Percentiles rank a stretch among this genome's conserved stretches.
phyloP scores from a whole-genome alignment of 2,113 vertebrate genomes.

The Pelvicachromis taeniatus region DNA sequence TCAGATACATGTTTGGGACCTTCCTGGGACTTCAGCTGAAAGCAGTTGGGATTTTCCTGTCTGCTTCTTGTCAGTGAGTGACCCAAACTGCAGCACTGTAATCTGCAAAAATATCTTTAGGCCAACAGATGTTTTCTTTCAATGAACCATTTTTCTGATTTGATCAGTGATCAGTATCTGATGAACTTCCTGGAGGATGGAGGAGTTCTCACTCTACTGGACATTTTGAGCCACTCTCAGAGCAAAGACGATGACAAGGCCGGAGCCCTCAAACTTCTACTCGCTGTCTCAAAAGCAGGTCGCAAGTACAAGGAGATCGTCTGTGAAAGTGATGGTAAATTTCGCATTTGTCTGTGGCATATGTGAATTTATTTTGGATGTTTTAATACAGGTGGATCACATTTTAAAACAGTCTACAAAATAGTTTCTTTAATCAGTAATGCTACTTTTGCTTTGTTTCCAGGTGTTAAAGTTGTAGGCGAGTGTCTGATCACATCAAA shows the following conservation, averaged over 20 bases:
- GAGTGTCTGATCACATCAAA: slow-evolving; percentile 73
- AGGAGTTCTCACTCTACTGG: slow-evolving; percentile 78
- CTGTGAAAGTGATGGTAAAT: slow-evolving; percentile 80
- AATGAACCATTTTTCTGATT: neutral
- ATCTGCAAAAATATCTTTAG: neutral
- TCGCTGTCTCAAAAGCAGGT: slow-evolving; percentile 70
- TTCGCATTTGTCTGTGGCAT: neutral
- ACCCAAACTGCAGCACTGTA: neutral
- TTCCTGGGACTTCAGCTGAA: slow-evolving; percentile 76
- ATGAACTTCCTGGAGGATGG: slow-evolving; percentile 82
- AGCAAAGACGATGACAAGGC: slow-evolving; percentile 75
- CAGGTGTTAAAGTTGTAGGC: slow-evolving; percentile 74
- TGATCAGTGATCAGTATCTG: slow-evolving; percentile 77
- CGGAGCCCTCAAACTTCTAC: slow-evolving; percentile 76
- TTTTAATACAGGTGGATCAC: neutral
- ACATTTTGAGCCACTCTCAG: slow-evolving; percentile 76
- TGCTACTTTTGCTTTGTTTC: neutral
- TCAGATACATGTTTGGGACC: slow-evolving; percentile 77
- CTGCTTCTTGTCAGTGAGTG: slow-evolving; percentile 80
- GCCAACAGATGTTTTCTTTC: neutral
- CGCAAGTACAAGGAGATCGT: slow-evolving; percentile 84
- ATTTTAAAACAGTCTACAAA: neutral
- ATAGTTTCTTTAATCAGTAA: neutral
- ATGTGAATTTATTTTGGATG: neutral
- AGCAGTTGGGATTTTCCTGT: slow-evolving; percentile 80